Conservation (phyloP, 2,797 vertebrate species). For the Sylvilagus floridanus region DNA sequence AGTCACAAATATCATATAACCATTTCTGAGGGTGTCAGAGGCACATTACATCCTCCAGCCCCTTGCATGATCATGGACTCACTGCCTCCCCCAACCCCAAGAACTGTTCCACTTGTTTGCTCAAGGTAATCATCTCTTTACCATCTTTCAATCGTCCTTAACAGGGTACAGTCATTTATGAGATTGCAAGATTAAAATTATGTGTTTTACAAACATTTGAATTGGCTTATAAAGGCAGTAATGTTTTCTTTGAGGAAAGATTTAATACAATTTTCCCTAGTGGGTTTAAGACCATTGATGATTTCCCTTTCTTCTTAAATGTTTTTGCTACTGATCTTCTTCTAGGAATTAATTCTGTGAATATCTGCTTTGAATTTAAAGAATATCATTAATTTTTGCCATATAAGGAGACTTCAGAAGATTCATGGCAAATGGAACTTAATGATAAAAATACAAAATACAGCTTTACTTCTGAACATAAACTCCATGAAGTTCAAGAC, state of each 20-base stretch:
- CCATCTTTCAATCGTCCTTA: background rate
- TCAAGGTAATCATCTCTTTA: background rate
- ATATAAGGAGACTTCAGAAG: no score
- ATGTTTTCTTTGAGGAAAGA: background rate
- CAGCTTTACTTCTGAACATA: no score
- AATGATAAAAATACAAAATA: no score
- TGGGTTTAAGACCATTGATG: background rate
- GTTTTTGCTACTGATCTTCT: constrained; percentile 10
- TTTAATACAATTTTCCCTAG: constrained; percentile 10
- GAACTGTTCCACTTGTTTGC: background rate
- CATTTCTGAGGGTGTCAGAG: background rate
- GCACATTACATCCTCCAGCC: background rate
- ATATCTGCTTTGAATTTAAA: constrained; percentile 1
- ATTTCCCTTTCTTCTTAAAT: constrained; percentile 19
- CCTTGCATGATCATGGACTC: accelerated
- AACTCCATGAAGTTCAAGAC: no score
- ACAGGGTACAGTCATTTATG: background rate
- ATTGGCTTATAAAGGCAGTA: background rate
- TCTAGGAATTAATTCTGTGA: background rate
- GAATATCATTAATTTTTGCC: constrained; percentile 3
- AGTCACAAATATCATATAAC: background rate
- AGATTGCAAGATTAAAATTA: background rate
- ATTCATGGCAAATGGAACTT: no score
- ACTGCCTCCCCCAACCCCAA: background rate
- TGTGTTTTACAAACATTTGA: background rate